Evolutionary conservation across 92 coral and sea anemone genomes (phyloP), one percentile per base, ranked within the genome.

Genomic region (Meandrina meandrites): DNA sequence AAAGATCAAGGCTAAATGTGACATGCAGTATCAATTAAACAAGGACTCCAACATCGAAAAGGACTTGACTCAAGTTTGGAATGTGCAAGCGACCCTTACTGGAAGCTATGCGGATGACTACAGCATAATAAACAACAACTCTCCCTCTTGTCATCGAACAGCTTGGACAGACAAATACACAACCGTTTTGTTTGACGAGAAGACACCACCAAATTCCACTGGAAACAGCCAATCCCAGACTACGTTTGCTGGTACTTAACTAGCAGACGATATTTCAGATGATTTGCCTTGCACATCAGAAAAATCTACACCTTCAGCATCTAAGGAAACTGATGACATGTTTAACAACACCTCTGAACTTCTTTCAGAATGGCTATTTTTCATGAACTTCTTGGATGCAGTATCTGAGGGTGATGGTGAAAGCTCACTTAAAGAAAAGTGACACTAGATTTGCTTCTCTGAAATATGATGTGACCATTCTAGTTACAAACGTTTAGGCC

Each of bases 91-190:
- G 53, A 74, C 62, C 48, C 50, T 89, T 4, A 75, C 80, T 17
- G 68, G 85, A 78, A 76, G 79, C 64, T 89, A 89, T 69, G 35
- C 86, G 19, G 81, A 78, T 10, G 89, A 79, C 68, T 89, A 84
- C 11, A 68, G 68, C n/a, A 84, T 78, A 0, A n/a, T 84, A 9
- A 89, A 84, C 69, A 89, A 89, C 78, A 83, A 13, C 17, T 72
- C 11, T 60, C 35, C 75, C 67, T 66, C 47, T 1, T 30, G 31
- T 40, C 79, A 42, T 74, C 40, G 87, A 81, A 84, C 85, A 54
- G 88, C 91, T 37, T 89, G 91, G 91, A 78, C 72, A 24, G 89
- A 89, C 79, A 89, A 89, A 34, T 84, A 89, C 79, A 84, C 89
- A 32, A 78, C 91, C 30, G 89, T 89, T 60, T 22, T 89, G 32